Evolutionary conservation across 2,797 vertebrate genomes (phyloP).

Genomic region (Esox lucius): DNA sequence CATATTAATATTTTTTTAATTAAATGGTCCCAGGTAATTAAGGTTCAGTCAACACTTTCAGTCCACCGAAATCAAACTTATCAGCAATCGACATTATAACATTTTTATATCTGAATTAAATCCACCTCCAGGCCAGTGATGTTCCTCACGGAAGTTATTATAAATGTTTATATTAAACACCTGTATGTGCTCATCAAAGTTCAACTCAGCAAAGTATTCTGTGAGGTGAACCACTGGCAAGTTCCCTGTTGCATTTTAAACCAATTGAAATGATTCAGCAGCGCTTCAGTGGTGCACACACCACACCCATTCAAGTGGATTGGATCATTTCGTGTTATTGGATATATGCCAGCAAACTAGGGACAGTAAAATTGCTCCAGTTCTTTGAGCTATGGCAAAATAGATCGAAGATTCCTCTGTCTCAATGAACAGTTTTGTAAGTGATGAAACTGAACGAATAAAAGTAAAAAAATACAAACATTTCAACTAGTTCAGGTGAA

Average conservation of each 20-base stretch:
- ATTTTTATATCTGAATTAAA: too few relatives aligned
- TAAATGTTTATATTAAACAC: too few relatives aligned
- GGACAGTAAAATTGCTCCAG: not conserved
- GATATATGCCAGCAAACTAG: not conserved
- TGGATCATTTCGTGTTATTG: not conserved
- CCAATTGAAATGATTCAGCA: conserved; percentile 1
- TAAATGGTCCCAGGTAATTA: too few relatives aligned
- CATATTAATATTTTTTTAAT: too few relatives aligned
- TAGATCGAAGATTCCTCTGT: not conserved
- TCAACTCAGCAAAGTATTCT: not conserved
- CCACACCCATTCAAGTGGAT: not conserved
- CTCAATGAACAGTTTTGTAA: not conserved
- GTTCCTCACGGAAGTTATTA: too few relatives aligned
- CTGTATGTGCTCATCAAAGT: not conserved
- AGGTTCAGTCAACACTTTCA: too few relatives aligned
- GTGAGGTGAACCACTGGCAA: not conserved
- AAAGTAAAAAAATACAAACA: not conserved
- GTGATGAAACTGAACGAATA: not conserved
- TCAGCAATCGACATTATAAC: too few relatives aligned
- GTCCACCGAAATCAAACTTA: too few relatives aligned
- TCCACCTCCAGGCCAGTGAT: too few relatives aligned
- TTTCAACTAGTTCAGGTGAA: not conserved
- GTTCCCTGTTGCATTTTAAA: not conserved
- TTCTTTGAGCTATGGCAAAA: conserved; percentile 23
- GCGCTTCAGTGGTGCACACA: not conserved